Conservation (phyloP, 1,140 invertebrate species). For the Hylaeus anthracinus region DNA sequence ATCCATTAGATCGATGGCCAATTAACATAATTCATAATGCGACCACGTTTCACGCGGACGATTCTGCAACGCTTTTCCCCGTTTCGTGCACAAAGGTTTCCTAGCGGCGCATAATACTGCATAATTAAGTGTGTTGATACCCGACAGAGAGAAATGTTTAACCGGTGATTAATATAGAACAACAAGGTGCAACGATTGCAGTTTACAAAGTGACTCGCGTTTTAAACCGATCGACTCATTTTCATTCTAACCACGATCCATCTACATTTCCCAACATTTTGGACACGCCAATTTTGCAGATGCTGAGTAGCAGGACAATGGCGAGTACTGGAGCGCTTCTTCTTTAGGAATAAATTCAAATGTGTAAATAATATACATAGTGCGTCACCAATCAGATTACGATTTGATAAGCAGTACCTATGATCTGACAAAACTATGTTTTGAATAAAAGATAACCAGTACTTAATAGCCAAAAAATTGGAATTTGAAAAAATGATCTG, state of each 20-base stretch:
- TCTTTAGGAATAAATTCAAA: too few species aligned
- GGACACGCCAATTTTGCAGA: not conserved
- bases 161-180: constrained; percentile 44
- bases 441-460: too few species aligned
- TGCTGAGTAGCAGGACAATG: not conserved
- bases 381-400: too few species aligned
- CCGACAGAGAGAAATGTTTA: constrained; percentile 15
- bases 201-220: not conserved
- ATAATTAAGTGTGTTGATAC: constrained; percentile 40
- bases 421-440: too few species aligned
- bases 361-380: too few species aligned
- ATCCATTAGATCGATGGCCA: constrained; percentile 32
- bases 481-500: too few species aligned
- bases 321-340: too few species aligned
- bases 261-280: not conserved
- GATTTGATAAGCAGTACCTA: too few species aligned
- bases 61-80: constrained; percentile 23
- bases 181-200: constrained; percentile 1
- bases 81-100: not conserved
- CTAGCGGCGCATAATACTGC: not conserved
- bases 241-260: constrained; percentile 27
- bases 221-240: constrained; percentile 20
- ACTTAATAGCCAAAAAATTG: too few species aligned
- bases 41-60: not conserved
- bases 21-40: constrained; percentile 56